Evolutionary conservation across 30 jellyfish, hydroid and myxozoan species (phyloP).

Genomic region (Cassiopea andromeda): DNA sequence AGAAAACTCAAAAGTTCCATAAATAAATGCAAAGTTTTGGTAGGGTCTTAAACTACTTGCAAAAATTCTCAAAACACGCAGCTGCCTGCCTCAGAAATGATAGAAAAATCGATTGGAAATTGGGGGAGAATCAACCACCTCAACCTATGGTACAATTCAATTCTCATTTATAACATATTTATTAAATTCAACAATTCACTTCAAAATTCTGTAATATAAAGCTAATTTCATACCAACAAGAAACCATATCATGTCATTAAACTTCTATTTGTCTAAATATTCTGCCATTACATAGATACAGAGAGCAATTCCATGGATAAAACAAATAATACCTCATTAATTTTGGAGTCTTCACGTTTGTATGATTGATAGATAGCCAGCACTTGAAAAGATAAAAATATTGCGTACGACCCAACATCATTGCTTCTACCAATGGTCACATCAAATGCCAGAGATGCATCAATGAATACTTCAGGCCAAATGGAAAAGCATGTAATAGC

Average conservation of each 20-base stretch:
- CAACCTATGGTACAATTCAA: too few species aligned
- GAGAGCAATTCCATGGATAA: not conserved
- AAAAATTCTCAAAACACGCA: too few species aligned
- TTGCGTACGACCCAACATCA: not conserved
- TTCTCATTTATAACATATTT: too few species aligned
- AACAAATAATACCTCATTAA: conserved; percentile 9
- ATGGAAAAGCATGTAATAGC: conserved; percentile 42
- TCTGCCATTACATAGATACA: too few species aligned
- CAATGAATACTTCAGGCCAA: conserved; percentile 50
- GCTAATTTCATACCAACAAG: too few species aligned
- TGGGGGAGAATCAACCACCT: too few species aligned
- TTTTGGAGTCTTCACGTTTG: not conserved
- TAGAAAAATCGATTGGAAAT: too few species aligned
- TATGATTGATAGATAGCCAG: conserved; percentile 10
- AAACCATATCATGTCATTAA: too few species aligned
- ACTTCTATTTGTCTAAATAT: too few species aligned
- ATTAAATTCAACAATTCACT: too few species aligned
- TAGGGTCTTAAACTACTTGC: not conserved
- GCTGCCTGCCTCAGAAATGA: too few species aligned
- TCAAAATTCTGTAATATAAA: too few species aligned
- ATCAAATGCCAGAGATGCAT: not conserved
- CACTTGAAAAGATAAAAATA: conserved; percentile 3
- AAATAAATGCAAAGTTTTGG: not conserved
- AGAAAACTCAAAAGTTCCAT: not conserved
- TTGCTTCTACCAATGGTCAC: not conserved